phyloP scores from a whole-genome alignment of 1,140 invertebrate genomes.

The Drosophila pallidifrons region DNA sequence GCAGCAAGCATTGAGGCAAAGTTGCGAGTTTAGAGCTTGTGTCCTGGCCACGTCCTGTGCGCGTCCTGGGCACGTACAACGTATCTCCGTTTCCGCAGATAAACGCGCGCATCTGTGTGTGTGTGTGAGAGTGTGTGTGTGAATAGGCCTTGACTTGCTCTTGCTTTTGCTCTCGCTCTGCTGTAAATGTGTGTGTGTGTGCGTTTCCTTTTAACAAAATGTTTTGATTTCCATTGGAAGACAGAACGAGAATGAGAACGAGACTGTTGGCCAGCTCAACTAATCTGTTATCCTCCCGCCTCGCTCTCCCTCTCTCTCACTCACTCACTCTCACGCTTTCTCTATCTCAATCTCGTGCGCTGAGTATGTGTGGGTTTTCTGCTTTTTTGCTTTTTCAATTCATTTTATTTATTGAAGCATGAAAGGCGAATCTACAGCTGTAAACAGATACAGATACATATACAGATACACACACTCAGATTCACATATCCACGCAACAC shows the following conservation, averaged over 20 bases:
- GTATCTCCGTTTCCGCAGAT: slow-evolving; percentile 81
- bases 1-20: slow-evolving; percentile 39
- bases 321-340: slow-evolving; percentile 24
- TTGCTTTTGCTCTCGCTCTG: slow-evolving; percentile 5
- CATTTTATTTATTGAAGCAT: slow-evolving; percentile 83
- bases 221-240: slow-evolving; percentile 78
- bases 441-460: slow-evolving; percentile 52
- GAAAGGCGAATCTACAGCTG: slow-evolving; percentile 66
- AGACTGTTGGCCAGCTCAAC: slow-evolving; percentile 67
- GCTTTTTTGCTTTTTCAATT: slow-evolving; percentile 80
- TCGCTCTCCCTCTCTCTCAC: slow-evolving; percentile 11
- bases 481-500: slow-evolving; percentile 17
- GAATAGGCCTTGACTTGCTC: slow-evolving; percentile 61
- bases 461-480: slow-evolving; percentile 14
- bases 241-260: slow-evolving; percentile 57
- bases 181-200: slow-evolving; percentile 26
- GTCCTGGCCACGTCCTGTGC: slow-evolving; percentile 58
- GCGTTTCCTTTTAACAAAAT: slow-evolving; percentile 76
- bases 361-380: slow-evolving; percentile 45
- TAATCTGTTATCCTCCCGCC: slow-evolving; percentile 74
- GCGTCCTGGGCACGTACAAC: slow-evolving; percentile 64
- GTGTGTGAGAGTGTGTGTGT: slow-evolving; percentile 49
- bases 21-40: slow-evolving; percentile 69
- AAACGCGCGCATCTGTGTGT: slow-evolving; percentile 77
- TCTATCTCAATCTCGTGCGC: slow-evolving; percentile 19